A percentile compares a stretch with the other conserved stretches of the same genome.
Conservation (phyloP, 2,797 vertebrate genomes). For the Bovichtus variegatus region DNA sequence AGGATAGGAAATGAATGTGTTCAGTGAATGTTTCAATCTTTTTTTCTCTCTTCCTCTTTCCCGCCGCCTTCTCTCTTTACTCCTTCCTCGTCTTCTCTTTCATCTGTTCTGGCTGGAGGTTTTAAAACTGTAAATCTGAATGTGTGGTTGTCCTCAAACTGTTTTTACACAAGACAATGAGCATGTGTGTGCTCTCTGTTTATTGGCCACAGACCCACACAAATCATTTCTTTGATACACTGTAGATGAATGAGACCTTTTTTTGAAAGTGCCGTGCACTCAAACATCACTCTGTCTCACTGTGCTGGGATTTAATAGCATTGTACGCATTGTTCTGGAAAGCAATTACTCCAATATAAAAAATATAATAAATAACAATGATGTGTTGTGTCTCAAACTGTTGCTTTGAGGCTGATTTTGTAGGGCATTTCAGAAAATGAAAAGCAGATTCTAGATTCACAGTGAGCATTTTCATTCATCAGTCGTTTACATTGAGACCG, state of each 20-base stretch:
- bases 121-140: slow-evolving; percentile 64
- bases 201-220: not conserved
- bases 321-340: slow-evolving; percentile 4
- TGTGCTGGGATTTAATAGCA: not conserved
- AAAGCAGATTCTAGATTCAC: slow-evolving; percentile 38
- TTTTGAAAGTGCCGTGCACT: not conserved
- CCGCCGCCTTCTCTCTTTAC: not conserved
- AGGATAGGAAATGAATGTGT: not conserved
- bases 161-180: too few relatives aligned
- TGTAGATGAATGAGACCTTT: not conserved
- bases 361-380: too few relatives aligned
- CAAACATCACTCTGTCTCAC: slow-evolving; percentile 1
- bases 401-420: slow-evolving; percentile 13
- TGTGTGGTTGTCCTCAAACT: slow-evolving; percentile 43
- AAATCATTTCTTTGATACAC: not conserved
- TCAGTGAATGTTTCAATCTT: not conserved
- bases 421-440: slow-evolving; percentile 21
- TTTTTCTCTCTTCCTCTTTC: not conserved
- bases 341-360: slow-evolving; percentile 15
- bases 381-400: not conserved
- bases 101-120: slow-evolving; percentile 50
- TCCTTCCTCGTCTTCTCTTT: not conserved
- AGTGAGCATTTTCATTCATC: slow-evolving; percentile 48
- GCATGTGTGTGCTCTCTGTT: not conserved
- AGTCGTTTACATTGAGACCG: slow-evolving; percentile 31